Evolutionary conservation across 2,888 invertebrate species (phyloP).

Genomic region (Phaonia tiefii): DNA sequence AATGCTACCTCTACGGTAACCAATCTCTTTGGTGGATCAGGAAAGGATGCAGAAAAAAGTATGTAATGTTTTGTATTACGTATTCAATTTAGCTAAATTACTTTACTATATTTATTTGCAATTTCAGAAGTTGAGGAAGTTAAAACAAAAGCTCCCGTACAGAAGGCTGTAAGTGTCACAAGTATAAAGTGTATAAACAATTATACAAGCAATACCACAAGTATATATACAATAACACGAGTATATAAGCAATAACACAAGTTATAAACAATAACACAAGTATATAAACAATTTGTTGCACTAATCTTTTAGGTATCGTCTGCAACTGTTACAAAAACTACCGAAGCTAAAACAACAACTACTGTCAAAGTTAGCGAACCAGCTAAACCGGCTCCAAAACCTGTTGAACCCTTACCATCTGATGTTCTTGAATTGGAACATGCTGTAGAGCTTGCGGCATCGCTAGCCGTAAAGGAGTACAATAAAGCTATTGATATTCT

Average conservation of each 20-base stretch:
- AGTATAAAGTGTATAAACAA: not conserved
- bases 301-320: constrained; percentile 42
- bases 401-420: constrained; percentile 79
- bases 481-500: constrained; percentile 84
- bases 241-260: too few species aligned
- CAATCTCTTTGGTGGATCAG: constrained; percentile 73
- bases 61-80: constrained; percentile 12
- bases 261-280: not conserved
- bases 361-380: constrained; percentile 25
- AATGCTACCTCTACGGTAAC: constrained; percentile 75
- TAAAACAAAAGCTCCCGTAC: constrained; percentile 67
- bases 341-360: constrained; percentile 46
- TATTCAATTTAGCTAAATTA: too few species aligned
- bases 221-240: too few species aligned
- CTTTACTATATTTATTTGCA: constrained; percentile 18
- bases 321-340: constrained; percentile 47
- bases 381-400: constrained; percentile 51
- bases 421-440: constrained; percentile 83
- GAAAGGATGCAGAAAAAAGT: constrained; percentile 64
- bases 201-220: not conserved
- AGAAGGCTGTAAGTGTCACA: constrained; percentile 62
- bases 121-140: constrained; percentile 68
- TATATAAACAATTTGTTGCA: not conserved
- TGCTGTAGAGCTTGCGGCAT: constrained; percentile 82
- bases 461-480: constrained; percentile 86